These are phyloP conservation scores for Drosophila rufa DNA, from an alignment of 1,140 invertebrate species.

Conservation along the genomic window DNA sequence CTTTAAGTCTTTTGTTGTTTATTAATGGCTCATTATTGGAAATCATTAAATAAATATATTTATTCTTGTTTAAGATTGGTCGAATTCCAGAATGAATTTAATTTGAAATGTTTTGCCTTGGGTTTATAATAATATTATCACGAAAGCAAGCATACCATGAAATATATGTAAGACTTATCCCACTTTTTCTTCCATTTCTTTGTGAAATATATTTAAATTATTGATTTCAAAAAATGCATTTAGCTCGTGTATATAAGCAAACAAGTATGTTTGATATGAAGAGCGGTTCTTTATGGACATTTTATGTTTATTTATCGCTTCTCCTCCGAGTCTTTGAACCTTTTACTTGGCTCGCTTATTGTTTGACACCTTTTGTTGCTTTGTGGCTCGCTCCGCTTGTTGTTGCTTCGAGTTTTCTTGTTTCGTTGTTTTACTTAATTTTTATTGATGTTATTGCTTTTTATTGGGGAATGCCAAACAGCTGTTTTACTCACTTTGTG, in stretches of 20 bases:
- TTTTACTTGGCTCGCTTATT: conserved; percentile 38
- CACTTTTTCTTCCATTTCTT: neutral
- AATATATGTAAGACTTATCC: neutral
- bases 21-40: neutral
- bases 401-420: conserved; percentile 20
- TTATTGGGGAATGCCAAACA: conserved; percentile 60
- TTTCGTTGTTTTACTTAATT: conserved; percentile 27
- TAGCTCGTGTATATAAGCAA: conserved; percentile 2
- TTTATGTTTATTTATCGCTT: conserved; percentile 40
- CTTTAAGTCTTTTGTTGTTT: neutral
- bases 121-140: neutral
- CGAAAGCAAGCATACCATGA: neutral
- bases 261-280: conserved; percentile 4
- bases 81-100: neutral
- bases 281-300: conserved; percentile 34
- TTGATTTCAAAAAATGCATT: conserved; percentile 23
- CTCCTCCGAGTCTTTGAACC: conserved; percentile 26
- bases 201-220: neutral
- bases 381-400: neutral
- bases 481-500: conserved; percentile 48
- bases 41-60: neutral
- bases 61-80: neutral
- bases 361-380: conserved; percentile 64
- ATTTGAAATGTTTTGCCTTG: neutral
- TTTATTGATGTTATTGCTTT: conserved; percentile 46